A percentile compares a stretch with the other conserved stretches of the same genome.
Evolutionary conservation across 2,888 invertebrate species (phyloP).

Genomic region (Agrilus cyanescens): DNA sequence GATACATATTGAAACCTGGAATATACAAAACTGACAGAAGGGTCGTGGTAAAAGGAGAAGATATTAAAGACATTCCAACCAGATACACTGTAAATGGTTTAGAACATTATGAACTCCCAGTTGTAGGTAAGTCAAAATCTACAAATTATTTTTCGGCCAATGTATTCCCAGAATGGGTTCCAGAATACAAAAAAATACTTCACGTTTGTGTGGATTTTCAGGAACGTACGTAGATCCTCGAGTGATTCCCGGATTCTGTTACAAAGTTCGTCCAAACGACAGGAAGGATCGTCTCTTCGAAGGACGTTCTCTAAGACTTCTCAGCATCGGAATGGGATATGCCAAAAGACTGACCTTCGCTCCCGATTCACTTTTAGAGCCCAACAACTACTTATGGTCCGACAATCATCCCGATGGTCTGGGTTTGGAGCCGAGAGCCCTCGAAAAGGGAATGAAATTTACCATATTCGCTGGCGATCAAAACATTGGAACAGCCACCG

Average conservation of each 20-base stretch:
- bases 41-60: slow-evolving; percentile 47
- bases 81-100: slow-evolving; percentile 51
- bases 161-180: not conserved
- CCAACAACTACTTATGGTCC: slow-evolving; percentile 65
- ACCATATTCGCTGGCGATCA: slow-evolving; percentile 45
- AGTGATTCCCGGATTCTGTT: slow-evolving; percentile 60
- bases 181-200: too few relatives aligned
- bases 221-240: slow-evolving; percentile 61
- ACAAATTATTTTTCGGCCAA: not conserved
- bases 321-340: slow-evolving; percentile 62
- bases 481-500: slow-evolving; percentile 51
- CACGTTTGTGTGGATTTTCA: slow-evolving; percentile 27
- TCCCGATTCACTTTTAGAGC: slow-evolving; percentile 46
- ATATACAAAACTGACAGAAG: slow-evolving; percentile 50
- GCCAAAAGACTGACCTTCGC: slow-evolving; percentile 64
- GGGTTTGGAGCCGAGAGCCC: slow-evolving; percentile 55
- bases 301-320: slow-evolving; percentile 49
- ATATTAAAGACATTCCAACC: slow-evolving; percentile 52
- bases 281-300: slow-evolving; percentile 51
- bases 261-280: slow-evolving; percentile 57
- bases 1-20: slow-evolving; percentile 51
- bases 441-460: slow-evolving; percentile 55
- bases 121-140: slow-evolving; percentile 43
- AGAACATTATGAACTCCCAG: slow-evolving; percentile 51
- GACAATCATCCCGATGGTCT: slow-evolving; percentile 63